These are phyloP conservation scores for Diadema setosum DNA, from an alignment of 35 echinoderm and acorn worm genomes.

Conservation along the genomic window DNA sequence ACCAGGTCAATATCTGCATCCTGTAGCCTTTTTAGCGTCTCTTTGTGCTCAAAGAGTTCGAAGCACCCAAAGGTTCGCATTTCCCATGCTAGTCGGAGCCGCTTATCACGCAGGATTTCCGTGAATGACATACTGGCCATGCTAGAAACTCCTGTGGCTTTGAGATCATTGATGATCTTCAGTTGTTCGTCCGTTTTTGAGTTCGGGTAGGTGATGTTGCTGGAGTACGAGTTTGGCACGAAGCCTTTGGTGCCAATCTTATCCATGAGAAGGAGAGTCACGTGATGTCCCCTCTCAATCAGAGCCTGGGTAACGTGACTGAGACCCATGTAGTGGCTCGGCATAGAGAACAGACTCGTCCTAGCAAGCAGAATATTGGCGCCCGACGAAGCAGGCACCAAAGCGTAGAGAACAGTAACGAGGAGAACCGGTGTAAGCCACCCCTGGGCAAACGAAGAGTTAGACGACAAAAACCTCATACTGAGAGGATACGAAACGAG, in stretches of 20 bases:
- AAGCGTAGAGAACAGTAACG: too few species aligned
- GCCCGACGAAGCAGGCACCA: too few species aligned
- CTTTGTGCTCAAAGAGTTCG: neutral
- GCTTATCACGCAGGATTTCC: too few species aligned
- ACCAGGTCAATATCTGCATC: neutral
- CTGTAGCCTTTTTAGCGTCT: neutral
- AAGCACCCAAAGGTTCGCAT: neutral
- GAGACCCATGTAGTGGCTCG: slow-evolving; percentile 1
- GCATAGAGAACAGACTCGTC: neutral
- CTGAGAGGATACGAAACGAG: too few species aligned
- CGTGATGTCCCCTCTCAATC: neutral
- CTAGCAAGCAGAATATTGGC: too few species aligned
- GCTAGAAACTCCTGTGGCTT: too few species aligned
- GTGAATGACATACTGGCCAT: too few species aligned
- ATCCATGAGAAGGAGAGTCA: neutral
- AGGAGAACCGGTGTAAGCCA: too few species aligned
- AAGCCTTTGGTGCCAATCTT: neutral
- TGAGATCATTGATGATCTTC: too few species aligned
- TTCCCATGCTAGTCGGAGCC: neutral
- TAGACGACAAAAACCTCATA: too few species aligned
- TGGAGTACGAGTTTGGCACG: neutral
- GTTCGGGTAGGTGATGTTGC: neutral
- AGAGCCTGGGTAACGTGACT: neutral
- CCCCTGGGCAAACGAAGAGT: too few species aligned
- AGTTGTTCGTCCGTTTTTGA: neutral